phyloP scores from a whole-genome alignment of 2,888 invertebrate genomes.

The Endotricha flammealis region DNA sequence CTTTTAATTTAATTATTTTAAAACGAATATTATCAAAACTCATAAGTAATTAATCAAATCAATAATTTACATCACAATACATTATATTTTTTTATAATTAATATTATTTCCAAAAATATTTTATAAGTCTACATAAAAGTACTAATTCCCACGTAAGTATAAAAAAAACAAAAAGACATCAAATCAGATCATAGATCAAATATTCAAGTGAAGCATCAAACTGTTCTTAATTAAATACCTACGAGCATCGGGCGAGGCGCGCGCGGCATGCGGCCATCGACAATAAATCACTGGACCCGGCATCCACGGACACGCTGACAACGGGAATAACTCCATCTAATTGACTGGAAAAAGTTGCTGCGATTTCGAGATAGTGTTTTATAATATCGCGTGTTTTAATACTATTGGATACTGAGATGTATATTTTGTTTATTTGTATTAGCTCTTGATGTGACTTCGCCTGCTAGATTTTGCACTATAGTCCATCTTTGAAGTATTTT shows the following conservation, averaged over 20 bases:
- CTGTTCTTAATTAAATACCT: slow-evolving; percentile 26
- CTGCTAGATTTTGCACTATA: too few species aligned
- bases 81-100: too few species aligned
- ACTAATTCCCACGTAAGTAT: too few species aligned
- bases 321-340: slow-evolving; percentile 27
- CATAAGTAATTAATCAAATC: too few species aligned
- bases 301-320: slow-evolving; percentile 26
- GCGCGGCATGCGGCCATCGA: slow-evolving; percentile 31
- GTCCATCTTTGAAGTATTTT: too few species aligned
- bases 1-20: too few species aligned
- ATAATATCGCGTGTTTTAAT: slow-evolving; percentile 1
- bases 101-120: too few species aligned
- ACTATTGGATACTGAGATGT: neutral
- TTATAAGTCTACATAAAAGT: too few species aligned
- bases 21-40: too few species aligned
- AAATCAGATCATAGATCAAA: slow-evolving; percentile 9
- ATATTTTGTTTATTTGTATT: neutral
- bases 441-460: too few species aligned
- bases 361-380: slow-evolving; percentile 8
- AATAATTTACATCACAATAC: too few species aligned
- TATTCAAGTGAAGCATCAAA: slow-evolving; percentile 10
- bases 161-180: slow-evolving; percentile 6
- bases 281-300: slow-evolving; percentile 41
- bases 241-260: slow-evolving; percentile 18
- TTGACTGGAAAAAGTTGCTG: slow-evolving; percentile 13